Conservation (phyloP, 2,113 vertebrate genomes). For the Prionailurus viverrinus region DNA sequence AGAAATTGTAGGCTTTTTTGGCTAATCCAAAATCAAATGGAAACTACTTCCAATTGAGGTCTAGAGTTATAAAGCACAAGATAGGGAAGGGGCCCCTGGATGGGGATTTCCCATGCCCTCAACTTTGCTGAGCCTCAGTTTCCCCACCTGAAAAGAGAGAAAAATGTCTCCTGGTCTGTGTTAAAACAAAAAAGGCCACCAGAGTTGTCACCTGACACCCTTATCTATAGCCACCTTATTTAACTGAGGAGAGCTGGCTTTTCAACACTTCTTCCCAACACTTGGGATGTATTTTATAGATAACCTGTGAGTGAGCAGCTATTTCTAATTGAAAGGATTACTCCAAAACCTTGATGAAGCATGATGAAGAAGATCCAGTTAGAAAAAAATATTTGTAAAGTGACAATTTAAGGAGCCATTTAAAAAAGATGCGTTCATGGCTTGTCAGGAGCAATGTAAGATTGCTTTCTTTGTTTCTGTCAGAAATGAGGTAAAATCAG, state of each 20-base stretch:
- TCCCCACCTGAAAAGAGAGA: neutral
- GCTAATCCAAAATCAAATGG: neutral
- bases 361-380: neutral
- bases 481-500: neutral
- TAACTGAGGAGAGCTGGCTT: neutral
- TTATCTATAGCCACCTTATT: neutral
- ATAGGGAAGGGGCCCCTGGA: neutral
- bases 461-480: neutral
- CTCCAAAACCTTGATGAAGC: neutral
- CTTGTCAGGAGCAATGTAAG: neutral
- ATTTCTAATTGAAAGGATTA: conserved; percentile 49
- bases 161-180: neutral
- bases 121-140: neutral
- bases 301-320: neutral
- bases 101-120: no score
- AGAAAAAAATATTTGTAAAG: conserved; percentile 12
- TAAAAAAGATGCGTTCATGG: neutral
- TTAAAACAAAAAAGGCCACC: neutral
- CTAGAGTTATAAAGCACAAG: neutral
- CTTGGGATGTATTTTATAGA: neutral
- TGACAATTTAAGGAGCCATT: neutral
- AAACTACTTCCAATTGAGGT: neutral
- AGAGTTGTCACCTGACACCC: no score
- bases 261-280: neutral
- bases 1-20: neutral